These are phyloP conservation scores for Panthera uncia DNA, from an alignment of 2,113 vertebrate genomes.

Conservation along the genomic window DNA sequence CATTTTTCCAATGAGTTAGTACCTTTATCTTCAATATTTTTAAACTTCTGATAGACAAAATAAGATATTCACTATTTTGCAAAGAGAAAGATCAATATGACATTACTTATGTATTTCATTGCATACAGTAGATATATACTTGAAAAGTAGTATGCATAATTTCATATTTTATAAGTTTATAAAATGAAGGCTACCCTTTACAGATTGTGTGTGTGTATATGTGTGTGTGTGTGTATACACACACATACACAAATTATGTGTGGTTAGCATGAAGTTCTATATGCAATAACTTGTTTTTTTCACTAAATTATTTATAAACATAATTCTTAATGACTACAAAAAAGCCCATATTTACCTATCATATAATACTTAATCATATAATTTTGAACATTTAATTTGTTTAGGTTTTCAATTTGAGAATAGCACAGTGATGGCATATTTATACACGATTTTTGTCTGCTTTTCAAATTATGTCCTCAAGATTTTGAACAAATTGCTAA, in stretches of 20 bases:
- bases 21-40: neutral
- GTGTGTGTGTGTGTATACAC: neutral
- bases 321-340: neutral
- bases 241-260: neutral
- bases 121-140: neutral
- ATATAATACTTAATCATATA: conserved; percentile 26
- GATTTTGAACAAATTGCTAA: conserved; percentile 43
- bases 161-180: conserved; percentile 4
- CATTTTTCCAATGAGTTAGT: neutral
- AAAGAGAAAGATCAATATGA: neutral
- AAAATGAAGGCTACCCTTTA: neutral
- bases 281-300: neutral
- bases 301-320: neutral
- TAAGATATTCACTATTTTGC: neutral
- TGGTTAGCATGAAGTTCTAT: neutral
- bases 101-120: neutral
- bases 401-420: neutral
- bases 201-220: neutral
- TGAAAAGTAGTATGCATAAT: neutral
- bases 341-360: neutral
- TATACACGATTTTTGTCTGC: conserved; percentile 3
- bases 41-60: neutral
- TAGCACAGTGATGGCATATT: neutral
- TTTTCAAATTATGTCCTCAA: conserved; percentile 22
- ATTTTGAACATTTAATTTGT: conserved; percentile 39